Percentiles rank a stretch among this genome's conserved stretches.
Conservation (phyloP, 2,888 invertebrate genomes). For the Oxytorus armatus region DNA sequence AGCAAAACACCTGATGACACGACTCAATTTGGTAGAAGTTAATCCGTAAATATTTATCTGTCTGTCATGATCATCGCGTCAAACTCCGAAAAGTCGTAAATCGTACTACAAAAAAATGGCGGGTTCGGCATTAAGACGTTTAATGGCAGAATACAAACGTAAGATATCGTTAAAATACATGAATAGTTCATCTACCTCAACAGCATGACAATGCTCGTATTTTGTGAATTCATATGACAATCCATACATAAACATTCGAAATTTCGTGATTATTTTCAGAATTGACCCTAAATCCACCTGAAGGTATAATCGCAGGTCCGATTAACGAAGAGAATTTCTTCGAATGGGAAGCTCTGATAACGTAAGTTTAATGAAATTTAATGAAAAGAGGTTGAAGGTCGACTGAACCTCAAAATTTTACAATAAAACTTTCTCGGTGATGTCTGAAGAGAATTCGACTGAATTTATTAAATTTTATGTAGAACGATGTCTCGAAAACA, state of each 20-base stretch:
- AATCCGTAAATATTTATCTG: slow-evolving; percentile 32
- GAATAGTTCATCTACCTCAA: neutral
- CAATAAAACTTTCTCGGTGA: slow-evolving; percentile 2
- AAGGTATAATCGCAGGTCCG: slow-evolving; percentile 99
- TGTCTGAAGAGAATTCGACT: neutral
- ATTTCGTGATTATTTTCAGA: slow-evolving; percentile 85
- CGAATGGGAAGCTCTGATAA: slow-evolving; percentile 99
- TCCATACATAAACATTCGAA: slow-evolving; percentile 9
- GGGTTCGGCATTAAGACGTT: slow-evolving; percentile 92
- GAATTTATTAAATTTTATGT: neutral
- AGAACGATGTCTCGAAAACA: neutral
- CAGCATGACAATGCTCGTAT: slow-evolving; percentile 35
- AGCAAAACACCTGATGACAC: neutral
- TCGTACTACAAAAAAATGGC: slow-evolving; percentile 89
- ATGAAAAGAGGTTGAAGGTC: neutral
- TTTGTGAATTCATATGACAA: slow-evolving; percentile 18
- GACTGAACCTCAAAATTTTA: slow-evolving; percentile 27
- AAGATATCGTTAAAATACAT: slow-evolving; percentile 76
- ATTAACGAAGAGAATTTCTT: slow-evolving; percentile 99
- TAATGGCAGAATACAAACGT: slow-evolving; percentile 96
- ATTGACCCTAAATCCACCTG: slow-evolving; percentile 97
- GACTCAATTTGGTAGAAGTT: slow-evolving; percentile 54
- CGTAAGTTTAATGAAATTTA: slow-evolving; percentile 86
- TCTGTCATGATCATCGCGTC: slow-evolving; percentile 61
- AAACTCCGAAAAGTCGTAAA: slow-evolving; percentile 41